Evolutionary conservation across 2,888 invertebrate genomes (phyloP).

Genomic region (Melinopterus prodromus): DNA sequence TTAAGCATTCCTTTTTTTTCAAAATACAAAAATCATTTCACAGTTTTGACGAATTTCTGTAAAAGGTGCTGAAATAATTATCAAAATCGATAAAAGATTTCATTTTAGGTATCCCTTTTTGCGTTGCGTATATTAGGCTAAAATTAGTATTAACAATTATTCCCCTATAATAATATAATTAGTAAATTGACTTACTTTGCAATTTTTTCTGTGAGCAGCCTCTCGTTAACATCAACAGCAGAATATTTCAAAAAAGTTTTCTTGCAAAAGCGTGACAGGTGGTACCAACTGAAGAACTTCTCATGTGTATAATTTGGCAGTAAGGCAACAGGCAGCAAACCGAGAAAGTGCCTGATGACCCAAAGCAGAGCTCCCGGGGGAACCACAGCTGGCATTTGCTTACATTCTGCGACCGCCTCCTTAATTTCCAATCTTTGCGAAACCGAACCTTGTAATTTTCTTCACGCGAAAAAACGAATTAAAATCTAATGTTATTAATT

Average conservation of each 20-base stretch:
- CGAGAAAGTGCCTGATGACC: constrained; percentile 45
- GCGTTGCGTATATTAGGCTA: not conserved
- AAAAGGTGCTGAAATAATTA: no score
- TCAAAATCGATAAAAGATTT: not conserved
- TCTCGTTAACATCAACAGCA: constrained; percentile 29
- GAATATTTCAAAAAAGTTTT: constrained; percentile 26
- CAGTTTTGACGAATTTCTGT: no score
- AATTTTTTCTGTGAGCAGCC: constrained; percentile 32
- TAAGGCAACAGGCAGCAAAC: constrained; percentile 41
- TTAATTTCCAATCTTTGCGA: constrained; percentile 31
- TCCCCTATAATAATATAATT: no score
- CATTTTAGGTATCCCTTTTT: not conserved
- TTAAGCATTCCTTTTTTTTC: no score
- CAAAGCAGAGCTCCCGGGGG: constrained; percentile 42
- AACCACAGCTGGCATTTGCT: constrained; percentile 36
- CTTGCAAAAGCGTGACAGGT: constrained; percentile 34
- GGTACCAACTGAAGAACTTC: constrained; percentile 37
- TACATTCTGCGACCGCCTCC: constrained; percentile 32
- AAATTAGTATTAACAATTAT: no score
- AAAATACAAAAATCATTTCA: not conserved
- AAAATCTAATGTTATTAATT: constrained; percentile 6
- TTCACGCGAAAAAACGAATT: constrained; percentile 22
- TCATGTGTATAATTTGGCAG: constrained; percentile 38
- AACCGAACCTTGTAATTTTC: constrained; percentile 33
- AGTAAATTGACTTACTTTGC: constrained; percentile 31